A percentile compares a stretch with the other conserved stretches of the same genome.
Conservation (phyloP, 1,140 invertebrate species). For the Xylocopa sonorina region DNA sequence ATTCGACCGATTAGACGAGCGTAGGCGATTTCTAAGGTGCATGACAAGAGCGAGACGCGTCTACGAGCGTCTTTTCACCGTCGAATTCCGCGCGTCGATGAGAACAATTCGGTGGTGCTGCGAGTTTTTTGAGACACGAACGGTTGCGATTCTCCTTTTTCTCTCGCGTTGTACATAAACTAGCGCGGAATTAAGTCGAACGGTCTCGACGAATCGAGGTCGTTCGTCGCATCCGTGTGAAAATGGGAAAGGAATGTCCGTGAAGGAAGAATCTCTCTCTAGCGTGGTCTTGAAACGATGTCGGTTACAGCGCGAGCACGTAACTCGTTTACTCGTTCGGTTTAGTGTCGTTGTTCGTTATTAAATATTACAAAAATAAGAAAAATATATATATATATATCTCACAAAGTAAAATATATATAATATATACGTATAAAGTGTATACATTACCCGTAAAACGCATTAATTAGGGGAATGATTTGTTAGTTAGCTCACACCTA, state of each 20-base stretch:
- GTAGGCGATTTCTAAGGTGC: constrained; percentile 5
- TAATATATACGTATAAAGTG: constrained; percentile 50
- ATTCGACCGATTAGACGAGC: constrained; percentile 7
- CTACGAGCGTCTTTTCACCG: constrained; percentile 19
- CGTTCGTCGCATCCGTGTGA: neutral
- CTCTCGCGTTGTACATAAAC: constrained; percentile 16
- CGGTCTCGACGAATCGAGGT: neutral
- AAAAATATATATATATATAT: constrained; percentile 36
- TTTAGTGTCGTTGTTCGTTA: constrained; percentile 60
- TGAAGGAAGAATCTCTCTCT: neutral
- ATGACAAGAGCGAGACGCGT: constrained; percentile 32
- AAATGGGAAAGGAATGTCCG: neutral
- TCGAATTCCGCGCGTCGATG: neutral
- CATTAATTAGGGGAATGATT: constrained; percentile 7
- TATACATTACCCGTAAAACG: constrained; percentile 32
- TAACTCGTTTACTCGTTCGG: constrained; percentile 67
- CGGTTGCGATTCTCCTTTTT: neutral
- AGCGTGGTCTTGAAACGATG: neutral
- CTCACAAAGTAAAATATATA: constrained; percentile 21
- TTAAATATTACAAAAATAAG: constrained; percentile 24
- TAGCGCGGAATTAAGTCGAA: neutral
- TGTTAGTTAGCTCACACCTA: constrained; percentile 16
- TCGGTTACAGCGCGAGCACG: constrained; percentile 14
- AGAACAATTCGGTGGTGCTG: constrained; percentile 18
- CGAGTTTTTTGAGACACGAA: neutral